A percentile compares a stretch with the other conserved stretches of the same genome.
These are phyloP conservation scores for Liodrosophila aerea DNA, from an alignment of 2,888 invertebrate genomes.

Conservation along the genomic window DNA sequence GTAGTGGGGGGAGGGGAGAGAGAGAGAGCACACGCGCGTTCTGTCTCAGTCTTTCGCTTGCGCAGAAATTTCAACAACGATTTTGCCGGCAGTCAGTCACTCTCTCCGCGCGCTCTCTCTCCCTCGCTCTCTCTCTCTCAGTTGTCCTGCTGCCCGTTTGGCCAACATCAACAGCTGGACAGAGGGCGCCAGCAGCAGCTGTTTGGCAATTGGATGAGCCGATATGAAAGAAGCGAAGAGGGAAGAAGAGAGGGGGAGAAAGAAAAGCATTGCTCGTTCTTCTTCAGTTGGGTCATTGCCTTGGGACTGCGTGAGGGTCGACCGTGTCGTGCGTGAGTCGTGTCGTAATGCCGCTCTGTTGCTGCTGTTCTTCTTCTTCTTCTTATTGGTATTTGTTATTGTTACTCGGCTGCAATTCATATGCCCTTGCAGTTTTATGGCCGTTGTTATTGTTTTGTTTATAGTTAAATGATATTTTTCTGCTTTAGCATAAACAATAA, in stretches of 20 bases:
- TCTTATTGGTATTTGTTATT: background rate
- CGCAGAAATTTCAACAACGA: too few relatives aligned
- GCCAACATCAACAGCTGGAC: conserved; percentile 48
- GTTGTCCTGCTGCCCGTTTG: conserved; percentile 5
- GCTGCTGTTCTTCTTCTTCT: conserved; percentile 1
- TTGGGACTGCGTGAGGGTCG: too few relatives aligned
- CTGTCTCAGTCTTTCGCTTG: background rate
- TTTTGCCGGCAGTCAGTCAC: too few relatives aligned
- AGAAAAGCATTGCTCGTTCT: conserved; percentile 3
- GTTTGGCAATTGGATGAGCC: too few relatives aligned
- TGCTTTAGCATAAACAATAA: too few relatives aligned
- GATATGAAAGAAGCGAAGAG: conserved; percentile 18
- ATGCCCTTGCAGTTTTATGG: conserved; percentile 20
- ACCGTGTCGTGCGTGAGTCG: conserved; percentile 13
- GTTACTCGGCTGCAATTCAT: conserved; percentile 4
- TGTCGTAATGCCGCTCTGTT: background rate
- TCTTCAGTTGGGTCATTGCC: conserved; percentile 35
- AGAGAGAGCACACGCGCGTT: background rate
- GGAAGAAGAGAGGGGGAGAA: conserved; percentile 22
- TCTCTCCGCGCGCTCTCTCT: background rate
- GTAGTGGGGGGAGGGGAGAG: too few relatives aligned
- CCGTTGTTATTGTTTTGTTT: background rate
- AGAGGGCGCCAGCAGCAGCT: conserved; percentile 47
- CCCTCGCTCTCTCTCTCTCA: background rate
- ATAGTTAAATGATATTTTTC: too few relatives aligned